Base-by-base conservation (phyloP, 2,888 invertebrate genomes). In the Archips crataeganus region DNA sequence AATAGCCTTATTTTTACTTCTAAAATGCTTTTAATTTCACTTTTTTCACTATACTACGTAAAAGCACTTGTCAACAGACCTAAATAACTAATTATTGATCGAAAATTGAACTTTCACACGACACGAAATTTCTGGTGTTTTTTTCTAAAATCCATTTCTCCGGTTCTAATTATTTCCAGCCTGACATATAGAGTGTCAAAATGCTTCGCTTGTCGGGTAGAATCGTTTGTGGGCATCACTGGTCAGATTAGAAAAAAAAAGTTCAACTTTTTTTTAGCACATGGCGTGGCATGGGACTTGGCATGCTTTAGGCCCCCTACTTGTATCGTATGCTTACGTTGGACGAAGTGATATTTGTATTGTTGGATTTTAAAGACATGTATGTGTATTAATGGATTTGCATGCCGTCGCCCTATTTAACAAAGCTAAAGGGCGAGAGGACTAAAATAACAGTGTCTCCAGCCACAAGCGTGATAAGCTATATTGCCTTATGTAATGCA, bases 361-460 rank as follows among this genome's bases (percentile, higher is more conserved):
- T 54, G 64, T 15, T 70, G 9, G 42, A 15, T 64, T 36, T 49
- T 64, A 39, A 64, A 59, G 47, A 32, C 51, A 49, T 61, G 65
- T 65, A 49, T 61, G 65, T 65, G 60, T 65, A 47, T 57, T 49
- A 47, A 42, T 61, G 69, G 64, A 74, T 60, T 49, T 69, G 54
- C 57, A 54, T 63, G 57, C 60, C 74, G 60, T 65, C 23, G 64
- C 42, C 42, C 74, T 74, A 74, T 74, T 74, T 74, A 42, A 70
- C 74, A 64, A 74, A 73, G 73, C 75, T 77, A 79, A 79, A 79
- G 76, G 77, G 76, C 76, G 76, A 75, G 69, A 71, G 75, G 80
- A 84, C 83, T 64, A 82, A 85, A 88, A 89, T 89, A 89, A 85
- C 84, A 78, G 79, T 75, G 76, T 81, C 82, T 83, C 76, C 79